These are phyloP conservation scores for Chinchilla lanigera DNA, from an alignment of 2,113 vertebrate genomes.

Conservation along the genomic window DNA sequence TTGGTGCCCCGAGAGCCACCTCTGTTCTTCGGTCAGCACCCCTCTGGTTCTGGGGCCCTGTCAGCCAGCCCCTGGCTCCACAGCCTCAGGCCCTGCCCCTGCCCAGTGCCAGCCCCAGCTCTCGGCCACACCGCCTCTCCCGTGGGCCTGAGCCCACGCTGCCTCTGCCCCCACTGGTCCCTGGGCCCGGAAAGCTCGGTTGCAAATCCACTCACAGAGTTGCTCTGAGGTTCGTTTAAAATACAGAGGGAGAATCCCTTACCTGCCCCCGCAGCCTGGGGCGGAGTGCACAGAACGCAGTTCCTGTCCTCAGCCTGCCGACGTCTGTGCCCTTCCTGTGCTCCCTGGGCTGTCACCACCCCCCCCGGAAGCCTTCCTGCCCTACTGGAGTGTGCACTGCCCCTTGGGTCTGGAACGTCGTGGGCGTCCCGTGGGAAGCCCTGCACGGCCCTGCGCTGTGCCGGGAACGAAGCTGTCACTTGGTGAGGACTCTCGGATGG, in stretches of 20 bases:
- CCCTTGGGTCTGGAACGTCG: not conserved
- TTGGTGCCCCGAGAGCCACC: not conserved
- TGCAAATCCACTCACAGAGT: not conserved
- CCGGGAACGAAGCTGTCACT: fast-evolving
- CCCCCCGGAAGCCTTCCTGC: not conserved
- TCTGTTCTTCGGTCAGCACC: not conserved
- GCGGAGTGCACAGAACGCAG: not conserved
- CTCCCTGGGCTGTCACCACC: not conserved
- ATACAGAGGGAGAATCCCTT: not conserved
- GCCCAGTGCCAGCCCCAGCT: not conserved
- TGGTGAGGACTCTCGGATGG: not conserved
- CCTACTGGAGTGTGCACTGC: not conserved
- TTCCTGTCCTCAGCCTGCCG: not conserved
- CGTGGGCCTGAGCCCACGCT: not conserved
- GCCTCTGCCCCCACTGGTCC: fast-evolving
- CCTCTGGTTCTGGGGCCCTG: not conserved
- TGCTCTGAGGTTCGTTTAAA: not conserved
- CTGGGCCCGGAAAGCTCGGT: not conserved
- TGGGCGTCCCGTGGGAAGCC: not conserved
- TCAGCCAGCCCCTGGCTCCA: not conserved
- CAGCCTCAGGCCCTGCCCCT: not conserved
- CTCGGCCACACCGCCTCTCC: not conserved
- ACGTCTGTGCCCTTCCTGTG: not conserved
- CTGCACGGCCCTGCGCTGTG: not conserved
- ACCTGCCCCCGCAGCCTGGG: not conserved